Base-by-base conservation (phyloP, 1,140 invertebrate genomes). In the Schlechtendalia chinensis region DNA sequence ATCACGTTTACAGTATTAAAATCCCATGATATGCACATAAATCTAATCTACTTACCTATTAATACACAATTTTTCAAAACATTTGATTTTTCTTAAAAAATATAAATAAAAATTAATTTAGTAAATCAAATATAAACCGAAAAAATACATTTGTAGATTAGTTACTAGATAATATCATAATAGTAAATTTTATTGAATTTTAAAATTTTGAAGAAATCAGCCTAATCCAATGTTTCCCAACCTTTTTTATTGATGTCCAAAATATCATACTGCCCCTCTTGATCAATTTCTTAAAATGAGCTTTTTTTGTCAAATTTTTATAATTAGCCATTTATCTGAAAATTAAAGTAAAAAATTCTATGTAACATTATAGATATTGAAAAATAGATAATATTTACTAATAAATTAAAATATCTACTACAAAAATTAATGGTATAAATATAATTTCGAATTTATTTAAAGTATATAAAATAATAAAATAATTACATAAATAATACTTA, bases 241-340 rank as follows among this genome's bases (percentile, higher is more conserved):
- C n/a, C 54, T 72, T 72, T 29, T 50, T 50, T 27, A 8, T 59
- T 14, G 2, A 27, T 24, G 24, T 19, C 24, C 58, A 61, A 27
- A 27, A 61, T 29, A 11, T 61, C 24, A 61, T 24, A 29, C 58
- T 14, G 0, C 58, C 58, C 27, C 12, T 24, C 24, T 50, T 16
- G 5, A 61, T 61, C 12, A 61, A 61, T 61, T 61, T n/a, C n/a
- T 61, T 61, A 16, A 32, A 61, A 32, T 16, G 27, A 61, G n/a
- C n/a, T n/a, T n/a, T 61, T 17, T 17, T 29, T 6, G 19, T 61
- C 29, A 29, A 29, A 29, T 61, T 61, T 61, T 61, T 61, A 39
- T 61, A 61, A 61, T 61, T 17, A 61, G 27, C 22, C 22, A 59
- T 59, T 59, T 59, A n/a, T n/a, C n/a, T n/a, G n/a, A n/a, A n/a